Percentiles rank a stretch among this genome's conserved stretches.
phyloP scores from a whole-genome alignment of 2,888 invertebrate genomes.

The Julus scandinavius region DNA sequence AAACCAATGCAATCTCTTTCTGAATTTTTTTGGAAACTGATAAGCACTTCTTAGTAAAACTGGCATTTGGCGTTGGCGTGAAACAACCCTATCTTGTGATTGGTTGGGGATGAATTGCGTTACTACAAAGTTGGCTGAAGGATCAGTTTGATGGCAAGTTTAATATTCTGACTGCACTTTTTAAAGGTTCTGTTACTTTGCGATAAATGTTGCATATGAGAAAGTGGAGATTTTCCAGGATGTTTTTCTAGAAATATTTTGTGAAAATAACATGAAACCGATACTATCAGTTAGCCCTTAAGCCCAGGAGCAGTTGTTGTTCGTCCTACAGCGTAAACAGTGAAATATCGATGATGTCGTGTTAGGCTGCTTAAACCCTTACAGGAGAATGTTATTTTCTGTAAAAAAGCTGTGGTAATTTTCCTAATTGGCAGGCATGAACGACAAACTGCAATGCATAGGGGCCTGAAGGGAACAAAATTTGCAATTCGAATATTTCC shows the following conservation, averaged over 20 bases:
- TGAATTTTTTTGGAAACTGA: not conserved
- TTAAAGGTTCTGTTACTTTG: not conserved
- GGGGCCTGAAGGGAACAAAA: too few relatives aligned
- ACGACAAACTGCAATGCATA: too few relatives aligned
- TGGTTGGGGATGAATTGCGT: not conserved
- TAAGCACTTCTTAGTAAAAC: not conserved
- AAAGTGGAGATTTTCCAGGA: not conserved
- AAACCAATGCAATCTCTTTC: conserved; percentile 2
- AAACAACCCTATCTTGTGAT: not conserved
- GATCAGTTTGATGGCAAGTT: not conserved
- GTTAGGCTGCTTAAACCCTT: not conserved
- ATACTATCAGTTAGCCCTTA: conserved; percentile 4
- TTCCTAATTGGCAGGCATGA: too few relatives aligned
- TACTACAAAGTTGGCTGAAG: not conserved
- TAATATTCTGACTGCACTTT: conserved; percentile 24
- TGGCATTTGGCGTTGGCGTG: not conserved
- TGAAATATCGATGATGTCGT: not conserved
- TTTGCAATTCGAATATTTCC: too few relatives aligned
- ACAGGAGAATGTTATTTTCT: not conserved
- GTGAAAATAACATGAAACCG: not conserved
- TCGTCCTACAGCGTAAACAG: conserved; percentile 17
- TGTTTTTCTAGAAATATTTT: not conserved
- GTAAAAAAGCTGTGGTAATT: not conserved
- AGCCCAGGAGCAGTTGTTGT: conserved; percentile 21
- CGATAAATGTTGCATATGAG: conserved; percentile 6